These are phyloP conservation scores for Tenthredo livida DNA, from an alignment of 2,888 invertebrate species.

Conservation along the genomic window DNA sequence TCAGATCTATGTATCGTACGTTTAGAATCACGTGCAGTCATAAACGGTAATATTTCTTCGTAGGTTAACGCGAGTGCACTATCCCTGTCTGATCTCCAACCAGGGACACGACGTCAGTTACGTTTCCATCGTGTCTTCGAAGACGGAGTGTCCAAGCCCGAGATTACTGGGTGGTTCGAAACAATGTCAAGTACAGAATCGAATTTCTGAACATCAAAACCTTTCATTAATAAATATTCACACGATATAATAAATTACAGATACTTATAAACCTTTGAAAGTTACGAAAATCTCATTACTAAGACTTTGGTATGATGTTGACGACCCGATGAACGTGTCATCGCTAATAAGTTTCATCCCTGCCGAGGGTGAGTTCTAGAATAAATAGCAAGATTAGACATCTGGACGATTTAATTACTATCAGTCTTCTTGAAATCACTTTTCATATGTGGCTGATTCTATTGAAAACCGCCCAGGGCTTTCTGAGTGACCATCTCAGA, in stretches of 20 bases:
- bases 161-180: constrained; percentile 66
- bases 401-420: too few species aligned
- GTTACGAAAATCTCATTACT: constrained; percentile 74
- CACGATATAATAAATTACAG: constrained; percentile 62
- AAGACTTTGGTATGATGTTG: constrained; percentile 66
- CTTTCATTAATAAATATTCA: constrained; percentile 4
- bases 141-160: constrained; percentile 62
- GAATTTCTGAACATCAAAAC: not conserved
- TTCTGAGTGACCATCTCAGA: too few species aligned
- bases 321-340: constrained; percentile 64
- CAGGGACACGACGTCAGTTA: constrained; percentile 68
- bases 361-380: constrained; percentile 74
- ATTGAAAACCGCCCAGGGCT: too few species aligned
- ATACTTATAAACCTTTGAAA: constrained; percentile 74
- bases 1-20: too few species aligned
- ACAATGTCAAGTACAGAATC: constrained; percentile 64
- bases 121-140: constrained; percentile 67
- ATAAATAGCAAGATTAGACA: too few species aligned
- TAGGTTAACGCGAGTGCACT: constrained; percentile 65
- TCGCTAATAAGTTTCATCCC: constrained; percentile 79
- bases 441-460: too few species aligned
- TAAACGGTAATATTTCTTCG: constrained; percentile 53
- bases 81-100: constrained; percentile 65
- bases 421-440: too few species aligned
- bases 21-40: not conserved